phyloP scores from a whole-genome alignment of 2,797 vertebrate species.

The Lutjanus argentimaculatus region DNA sequence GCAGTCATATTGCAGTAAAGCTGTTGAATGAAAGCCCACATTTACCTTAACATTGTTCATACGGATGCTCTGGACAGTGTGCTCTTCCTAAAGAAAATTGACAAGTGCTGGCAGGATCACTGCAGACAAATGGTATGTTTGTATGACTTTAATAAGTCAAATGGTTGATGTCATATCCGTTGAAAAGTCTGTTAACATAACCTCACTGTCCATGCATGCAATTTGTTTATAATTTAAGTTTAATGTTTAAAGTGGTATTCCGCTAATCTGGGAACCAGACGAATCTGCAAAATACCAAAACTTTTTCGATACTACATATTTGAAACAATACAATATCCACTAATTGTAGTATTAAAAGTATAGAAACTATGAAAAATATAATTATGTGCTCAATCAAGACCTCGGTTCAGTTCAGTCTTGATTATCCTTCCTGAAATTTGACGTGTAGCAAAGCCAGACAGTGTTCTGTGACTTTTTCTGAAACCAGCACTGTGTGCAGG shows the following conservation, averaged over 20 bases:
- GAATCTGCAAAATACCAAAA: no score
- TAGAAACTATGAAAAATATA: no score
- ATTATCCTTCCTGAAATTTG: no score
- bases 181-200: neutral
- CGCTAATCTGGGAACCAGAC: neutral
- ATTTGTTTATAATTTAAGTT: neutral
- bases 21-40: slow-evolving; percentile 1
- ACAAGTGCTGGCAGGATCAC: slow-evolving; percentile 99
- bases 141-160: neutral
- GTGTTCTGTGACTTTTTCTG: no score
- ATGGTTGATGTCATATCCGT: neutral
- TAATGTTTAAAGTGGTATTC: neutral
- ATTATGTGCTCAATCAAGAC: no score
- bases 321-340: no score
- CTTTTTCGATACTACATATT: no score
- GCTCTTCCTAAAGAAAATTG: slow-evolving; percentile 99
- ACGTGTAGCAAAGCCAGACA: no score
- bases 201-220: neutral
- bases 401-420: no score
- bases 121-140: slow-evolving; percentile 98
- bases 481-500: no score
- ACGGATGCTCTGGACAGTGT: slow-evolving; percentile 98
- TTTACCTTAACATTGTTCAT: slow-evolving; percentile 77
- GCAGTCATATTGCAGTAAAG: neutral
- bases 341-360: no score